Evolutionary conservation across 2,797 vertebrate species (phyloP).

Genomic region (Morelia viridis): DNA sequence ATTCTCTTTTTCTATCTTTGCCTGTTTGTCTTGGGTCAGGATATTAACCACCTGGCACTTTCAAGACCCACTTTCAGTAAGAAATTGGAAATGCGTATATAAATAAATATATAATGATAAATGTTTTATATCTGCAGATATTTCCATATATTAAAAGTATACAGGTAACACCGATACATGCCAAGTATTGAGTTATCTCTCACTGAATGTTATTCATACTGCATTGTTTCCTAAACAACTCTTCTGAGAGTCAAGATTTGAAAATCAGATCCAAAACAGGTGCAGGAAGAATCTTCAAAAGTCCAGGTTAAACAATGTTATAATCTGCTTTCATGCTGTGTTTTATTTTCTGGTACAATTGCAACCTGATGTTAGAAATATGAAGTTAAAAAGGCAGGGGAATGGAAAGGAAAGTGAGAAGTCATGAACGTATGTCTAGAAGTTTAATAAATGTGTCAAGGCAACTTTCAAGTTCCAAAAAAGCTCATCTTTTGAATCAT

Average conservation of each 20-base stretch:
- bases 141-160: background rate
- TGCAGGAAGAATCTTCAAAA: conserved; percentile 15
- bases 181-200: background rate
- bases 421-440: background rate
- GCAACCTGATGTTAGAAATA: conserved; percentile 19
- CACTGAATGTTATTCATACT: background rate
- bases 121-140: background rate
- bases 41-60: background rate
- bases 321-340: conserved; percentile 15
- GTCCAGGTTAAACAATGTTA: background rate
- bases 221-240: background rate
- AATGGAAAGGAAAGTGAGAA: background rate
- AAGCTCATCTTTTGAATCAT: background rate
- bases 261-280: conserved; percentile 23
- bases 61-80: background rate
- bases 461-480: background rate
- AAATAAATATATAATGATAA: background rate
- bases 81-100: background rate
- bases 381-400: background rate
- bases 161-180: background rate
- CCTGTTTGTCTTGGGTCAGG: background rate
- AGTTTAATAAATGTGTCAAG: conserved; percentile 1
- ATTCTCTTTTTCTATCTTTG: background rate
- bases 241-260: background rate
- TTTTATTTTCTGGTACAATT: background rate